Conservation (phyloP, 1,140 invertebrate genomes). For the Helicoverpa zea region DNA sequence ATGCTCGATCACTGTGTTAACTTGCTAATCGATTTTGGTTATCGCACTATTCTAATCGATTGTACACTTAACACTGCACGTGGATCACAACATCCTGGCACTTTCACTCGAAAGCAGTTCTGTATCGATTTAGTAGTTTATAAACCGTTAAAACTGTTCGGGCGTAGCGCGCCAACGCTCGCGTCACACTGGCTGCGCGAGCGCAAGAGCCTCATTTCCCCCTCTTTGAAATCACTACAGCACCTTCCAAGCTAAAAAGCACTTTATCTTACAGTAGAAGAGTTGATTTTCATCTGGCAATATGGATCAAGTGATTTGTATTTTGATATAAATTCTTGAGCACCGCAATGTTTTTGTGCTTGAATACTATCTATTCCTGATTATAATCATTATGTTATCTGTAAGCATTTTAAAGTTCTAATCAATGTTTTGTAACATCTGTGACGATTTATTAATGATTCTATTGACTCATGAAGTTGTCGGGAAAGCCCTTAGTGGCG, state of each 20-base stretch:
- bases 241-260: background rate
- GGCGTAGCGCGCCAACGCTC: slow-evolving; percentile 51
- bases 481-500: background rate
- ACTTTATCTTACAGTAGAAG: background rate
- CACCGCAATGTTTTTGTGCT: slow-evolving; percentile 28
- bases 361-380: slow-evolving; percentile 18
- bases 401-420: background rate
- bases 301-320: slow-evolving; percentile 23
- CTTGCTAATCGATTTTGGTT: slow-evolving; percentile 31
- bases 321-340: slow-evolving; percentile 42
- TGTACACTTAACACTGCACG: slow-evolving; percentile 61
- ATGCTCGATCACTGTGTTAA: slow-evolving; percentile 41
- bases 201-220: slow-evolving; percentile 67
- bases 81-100: slow-evolving; percentile 58
- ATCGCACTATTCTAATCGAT: slow-evolving; percentile 47
- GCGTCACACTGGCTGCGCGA: slow-evolving; percentile 68
- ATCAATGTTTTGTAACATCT: background rate
- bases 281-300: background rate
- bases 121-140: slow-evolving; percentile 62
- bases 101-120: slow-evolving; percentile 74
- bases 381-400: background rate
- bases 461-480: background rate
- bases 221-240: slow-evolving; percentile 49
- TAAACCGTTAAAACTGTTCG: slow-evolving; percentile 68
- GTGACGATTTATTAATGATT: background rate